Conservation (phyloP, 2,888 invertebrate species). For the Homarus gammarus region DNA sequence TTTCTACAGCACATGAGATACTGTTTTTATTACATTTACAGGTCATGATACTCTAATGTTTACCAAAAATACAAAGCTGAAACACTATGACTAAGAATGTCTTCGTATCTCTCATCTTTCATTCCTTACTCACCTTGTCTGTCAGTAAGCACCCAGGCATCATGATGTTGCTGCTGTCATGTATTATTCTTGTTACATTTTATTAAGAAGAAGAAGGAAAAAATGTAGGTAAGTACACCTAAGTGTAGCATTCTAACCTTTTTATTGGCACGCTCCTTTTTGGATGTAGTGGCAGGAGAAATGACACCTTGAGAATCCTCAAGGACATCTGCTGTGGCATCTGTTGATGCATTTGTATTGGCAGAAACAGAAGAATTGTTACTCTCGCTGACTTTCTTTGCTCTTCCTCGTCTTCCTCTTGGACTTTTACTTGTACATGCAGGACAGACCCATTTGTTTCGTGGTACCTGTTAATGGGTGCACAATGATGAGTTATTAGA, state of each 20-base stretch:
- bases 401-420: constrained; percentile 59
- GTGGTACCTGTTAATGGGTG: constrained; percentile 83
- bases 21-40: too few species aligned
- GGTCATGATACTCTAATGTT: too few species aligned
- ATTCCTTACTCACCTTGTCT: not conserved
- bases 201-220: too few species aligned
- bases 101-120: not conserved
- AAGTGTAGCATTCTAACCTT: constrained; percentile 81
- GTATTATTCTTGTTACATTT: too few species aligned
- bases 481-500: not conserved
- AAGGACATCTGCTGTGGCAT: constrained; percentile 79
- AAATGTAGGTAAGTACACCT: too few species aligned
- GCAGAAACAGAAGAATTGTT: constrained; percentile 29
- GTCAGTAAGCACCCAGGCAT: too few species aligned
- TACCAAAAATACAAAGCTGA: too few species aligned
- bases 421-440: constrained; percentile 92
- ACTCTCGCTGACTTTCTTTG: constrained; percentile 73
- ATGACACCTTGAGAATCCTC: constrained; percentile 29
- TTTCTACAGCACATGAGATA: too few species aligned
- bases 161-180: too few species aligned
- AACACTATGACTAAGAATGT: too few species aligned
- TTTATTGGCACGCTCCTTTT: constrained; percentile 83
- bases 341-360: constrained; percentile 12
- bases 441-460: constrained; percentile 93
- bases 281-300: constrained; percentile 79